Conservation (phyloP, 2,888 invertebrate species). For the Pterostichus niger region DNA sequence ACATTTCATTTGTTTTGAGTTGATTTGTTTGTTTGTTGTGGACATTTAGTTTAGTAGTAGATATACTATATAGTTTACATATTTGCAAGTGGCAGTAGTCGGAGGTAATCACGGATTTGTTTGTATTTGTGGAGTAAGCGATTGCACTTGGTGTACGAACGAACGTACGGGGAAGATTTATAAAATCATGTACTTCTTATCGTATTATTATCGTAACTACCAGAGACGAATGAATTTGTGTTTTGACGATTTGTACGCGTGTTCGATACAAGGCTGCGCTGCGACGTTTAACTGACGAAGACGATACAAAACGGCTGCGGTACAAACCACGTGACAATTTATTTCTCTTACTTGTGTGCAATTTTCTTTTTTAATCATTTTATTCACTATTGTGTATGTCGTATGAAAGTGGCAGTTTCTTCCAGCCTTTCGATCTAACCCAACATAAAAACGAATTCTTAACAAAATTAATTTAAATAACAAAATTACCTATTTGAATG, state of each 20-base stretch:
- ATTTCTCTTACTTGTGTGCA: slow-evolving; percentile 10
- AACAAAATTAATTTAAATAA: slow-evolving; percentile 67
- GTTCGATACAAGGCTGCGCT: slow-evolving; percentile 63
- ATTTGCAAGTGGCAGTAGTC: slow-evolving; percentile 63
- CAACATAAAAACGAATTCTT: slow-evolving; percentile 66
- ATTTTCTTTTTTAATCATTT: no score
- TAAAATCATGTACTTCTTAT: slow-evolving; percentile 18
- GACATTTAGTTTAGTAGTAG: slow-evolving; percentile 9
- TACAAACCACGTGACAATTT: slow-evolving; percentile 63
- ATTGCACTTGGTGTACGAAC: slow-evolving; percentile 43
- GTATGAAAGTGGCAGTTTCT: slow-evolving; percentile 67
- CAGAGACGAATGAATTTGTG: slow-evolving; percentile 50
- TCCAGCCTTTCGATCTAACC: slow-evolving; percentile 67
- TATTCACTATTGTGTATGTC: slow-evolving; percentile 45
- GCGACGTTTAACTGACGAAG: slow-evolving; percentile 42
- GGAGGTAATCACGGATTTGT: slow-evolving; percentile 61
- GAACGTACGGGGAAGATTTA: slow-evolving; percentile 32
- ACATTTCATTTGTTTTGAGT: not conserved
- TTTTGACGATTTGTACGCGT: slow-evolving; percentile 61
- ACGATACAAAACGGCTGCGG: slow-evolving; percentile 55
- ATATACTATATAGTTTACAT: slow-evolving; percentile 17
- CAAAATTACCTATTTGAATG: slow-evolving; percentile 67
- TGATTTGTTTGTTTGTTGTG: slow-evolving; percentile 5
- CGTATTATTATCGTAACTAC: slow-evolving; percentile 22
- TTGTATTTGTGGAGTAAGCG: slow-evolving; percentile 46